These are phyloP conservation scores for Sinocyclocheilus anophthalmus DNA, from an alignment of 2,113 vertebrate genomes.

Conservation along the genomic window DNA sequence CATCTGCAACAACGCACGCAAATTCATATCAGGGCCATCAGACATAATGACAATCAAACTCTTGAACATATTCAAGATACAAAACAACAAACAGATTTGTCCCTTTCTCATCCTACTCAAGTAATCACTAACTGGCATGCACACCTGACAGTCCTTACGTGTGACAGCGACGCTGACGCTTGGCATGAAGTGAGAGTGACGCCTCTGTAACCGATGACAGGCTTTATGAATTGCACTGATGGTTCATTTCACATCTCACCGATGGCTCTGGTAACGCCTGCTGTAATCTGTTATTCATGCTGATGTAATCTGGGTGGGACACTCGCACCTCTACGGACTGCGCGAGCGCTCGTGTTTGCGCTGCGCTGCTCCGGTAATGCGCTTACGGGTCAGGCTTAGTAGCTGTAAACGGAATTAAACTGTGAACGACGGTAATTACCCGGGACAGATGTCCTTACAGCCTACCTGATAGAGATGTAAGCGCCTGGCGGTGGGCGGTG, in stretches of 20 bases:
- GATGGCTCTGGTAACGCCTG: constrained; percentile 24
- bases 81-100: neutral
- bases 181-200: constrained; percentile 7
- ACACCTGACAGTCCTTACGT: constrained; percentile 23
- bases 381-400: constrained; percentile 74
- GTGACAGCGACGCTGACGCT: neutral
- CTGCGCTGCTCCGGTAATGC: constrained; percentile 70
- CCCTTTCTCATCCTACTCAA: neutral
- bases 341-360: constrained; percentile 41
- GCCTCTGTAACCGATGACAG: neutral
- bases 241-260: constrained; percentile 14
- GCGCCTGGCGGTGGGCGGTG: constrained; percentile 1
- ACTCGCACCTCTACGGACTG: constrained; percentile 15
- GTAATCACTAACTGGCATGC: constrained; percentile 11
- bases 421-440: constrained; percentile 72
- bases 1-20: constrained; percentile 31
- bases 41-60: neutral
- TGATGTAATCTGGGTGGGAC: constrained; percentile 12
- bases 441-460: constrained; percentile 68
- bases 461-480: constrained; percentile 25
- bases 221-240: constrained; percentile 19
- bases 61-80: neutral
- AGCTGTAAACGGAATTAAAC: constrained; percentile 74
- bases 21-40: neutral
- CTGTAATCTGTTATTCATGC: constrained; percentile 19